Base-by-base conservation (phyloP, 2,113 vertebrate species). In the Oceanodroma tethys region DNA sequence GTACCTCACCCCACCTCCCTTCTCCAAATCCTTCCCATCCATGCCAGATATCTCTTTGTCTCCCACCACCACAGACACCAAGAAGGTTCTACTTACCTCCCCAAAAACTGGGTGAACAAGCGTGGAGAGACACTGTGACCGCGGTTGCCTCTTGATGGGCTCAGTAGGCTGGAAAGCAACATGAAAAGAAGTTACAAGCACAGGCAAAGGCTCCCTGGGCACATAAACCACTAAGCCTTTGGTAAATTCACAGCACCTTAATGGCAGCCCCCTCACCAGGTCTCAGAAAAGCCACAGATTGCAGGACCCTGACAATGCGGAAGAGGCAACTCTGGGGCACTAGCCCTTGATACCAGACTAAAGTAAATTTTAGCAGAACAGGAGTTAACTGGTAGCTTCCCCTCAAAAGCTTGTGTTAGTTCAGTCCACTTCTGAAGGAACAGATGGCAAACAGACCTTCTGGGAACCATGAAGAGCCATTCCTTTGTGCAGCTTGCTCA, bases 31-130 rank as follows among this genome's bases (percentile, higher is more conserved):
- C 36, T 82, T 94, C 34, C 25, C 10, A 34, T 19, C 56, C 26
- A 2, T 11, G 27, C 19, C 62, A 73, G 16, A 8, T 43, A 63
- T 36, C 25, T 43, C 40, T 75, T 81, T 30, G 55, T n/a, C 63
- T 92, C n/a, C 75, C 83, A 3, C 13, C 52, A 55, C 50, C 12
- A 68, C 36, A 82, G 59, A 62, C 53, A 75, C 20, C 50, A 74
- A 52, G 43, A 75, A 71, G 12, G 16, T 55, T 63, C 38, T 81
- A 82, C 94, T 98, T 98, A 99, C 99, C 99, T 99, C 99, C 98
- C 99, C 99, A 58, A 99, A 99, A 93, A 99, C 99, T 3, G 99
- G 99, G 32, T 99, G 99, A 92, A 99, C 99, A 90, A 99, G 98
- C 1, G 99, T 99, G n/a, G 99, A 99, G 93, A 99, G 98, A 96